Evolutionary conservation across 1,140 invertebrate genomes (phyloP).

Genomic region (Trypoxylus dichotomus): DNA sequence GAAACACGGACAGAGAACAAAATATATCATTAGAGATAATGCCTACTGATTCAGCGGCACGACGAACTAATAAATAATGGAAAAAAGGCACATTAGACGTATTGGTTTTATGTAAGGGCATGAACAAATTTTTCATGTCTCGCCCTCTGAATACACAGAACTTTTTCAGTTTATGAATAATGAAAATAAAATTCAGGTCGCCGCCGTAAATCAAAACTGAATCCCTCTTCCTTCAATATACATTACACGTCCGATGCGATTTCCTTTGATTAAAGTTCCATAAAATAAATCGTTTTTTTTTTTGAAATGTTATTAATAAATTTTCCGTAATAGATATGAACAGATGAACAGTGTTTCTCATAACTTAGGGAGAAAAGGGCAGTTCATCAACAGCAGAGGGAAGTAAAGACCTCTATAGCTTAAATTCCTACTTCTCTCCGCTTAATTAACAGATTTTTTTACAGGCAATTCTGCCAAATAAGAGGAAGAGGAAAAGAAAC

Average conservation of each 20-base stretch:
- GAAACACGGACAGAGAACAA: not conserved
- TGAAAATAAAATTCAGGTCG: slow-evolving; percentile 36
- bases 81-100: slow-evolving; percentile 44
- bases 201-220: slow-evolving; percentile 20
- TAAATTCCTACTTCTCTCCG: too few species aligned
- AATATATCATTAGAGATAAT: slow-evolving; percentile 25
- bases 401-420: too few species aligned
- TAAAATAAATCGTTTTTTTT: not conserved
- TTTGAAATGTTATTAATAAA: too few species aligned
- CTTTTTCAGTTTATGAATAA: slow-evolving; percentile 39
- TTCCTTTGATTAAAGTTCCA: not conserved
- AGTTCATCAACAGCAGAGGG: too few species aligned
- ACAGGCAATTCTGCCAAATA: too few species aligned
- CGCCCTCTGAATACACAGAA: slow-evolving; percentile 42
- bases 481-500: too few species aligned
- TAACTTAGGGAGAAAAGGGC: too few species aligned
- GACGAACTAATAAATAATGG: slow-evolving; percentile 42
- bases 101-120: slow-evolving; percentile 48
- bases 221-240: slow-evolving; percentile 1
- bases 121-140: slow-evolving; percentile 48
- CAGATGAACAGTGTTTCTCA: too few species aligned
- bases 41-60: slow-evolving; percentile 30
- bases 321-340: too few species aligned
- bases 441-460: too few species aligned
- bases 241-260: not conserved